Conservation (phyloP, 1,140 invertebrate genomes). For the Trichoplusia ni region DNA sequence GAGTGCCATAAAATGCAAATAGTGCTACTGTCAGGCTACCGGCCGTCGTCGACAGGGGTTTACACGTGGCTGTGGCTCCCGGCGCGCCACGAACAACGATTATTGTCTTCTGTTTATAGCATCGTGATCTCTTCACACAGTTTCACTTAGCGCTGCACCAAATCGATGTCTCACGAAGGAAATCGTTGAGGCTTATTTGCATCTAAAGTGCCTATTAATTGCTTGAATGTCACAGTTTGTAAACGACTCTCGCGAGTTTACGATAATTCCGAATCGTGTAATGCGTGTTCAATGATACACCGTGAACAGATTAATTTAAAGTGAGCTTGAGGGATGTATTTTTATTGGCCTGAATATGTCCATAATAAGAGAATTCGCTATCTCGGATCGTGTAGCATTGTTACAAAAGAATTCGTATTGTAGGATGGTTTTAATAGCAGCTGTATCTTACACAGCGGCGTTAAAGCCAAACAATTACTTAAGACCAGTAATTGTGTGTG, state of each 20-base stretch:
- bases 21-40: slow-evolving; percentile 42
- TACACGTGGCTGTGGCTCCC: slow-evolving; percentile 55
- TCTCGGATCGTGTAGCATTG: no score
- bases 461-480: not conserved
- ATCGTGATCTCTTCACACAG: slow-evolving; percentile 59
- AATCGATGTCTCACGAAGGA: slow-evolving; percentile 48
- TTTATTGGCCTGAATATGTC: no score
- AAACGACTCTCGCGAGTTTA: slow-evolving; percentile 17
- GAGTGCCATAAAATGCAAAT: slow-evolving; percentile 43
- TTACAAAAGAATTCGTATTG: no score
- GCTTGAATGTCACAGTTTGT: slow-evolving; percentile 25
- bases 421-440: no score
- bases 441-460: no score
- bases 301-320: not conserved
- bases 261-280: slow-evolving; percentile 16
- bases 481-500: not conserved
- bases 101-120: slow-evolving; percentile 58
- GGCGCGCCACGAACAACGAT: slow-evolving; percentile 55
- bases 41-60: slow-evolving; percentile 44
- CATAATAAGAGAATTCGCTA: no score
- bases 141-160: slow-evolving; percentile 40
- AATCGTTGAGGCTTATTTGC: slow-evolving; percentile 48
- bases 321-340: no score
- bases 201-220: slow-evolving; percentile 59
- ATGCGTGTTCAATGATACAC: slow-evolving; percentile 12